A percentile compares a stretch with the other conserved stretches of the same genome.
Conservation (phyloP, 1,140 invertebrate species). For the Catajapyx aquilonaris region DNA sequence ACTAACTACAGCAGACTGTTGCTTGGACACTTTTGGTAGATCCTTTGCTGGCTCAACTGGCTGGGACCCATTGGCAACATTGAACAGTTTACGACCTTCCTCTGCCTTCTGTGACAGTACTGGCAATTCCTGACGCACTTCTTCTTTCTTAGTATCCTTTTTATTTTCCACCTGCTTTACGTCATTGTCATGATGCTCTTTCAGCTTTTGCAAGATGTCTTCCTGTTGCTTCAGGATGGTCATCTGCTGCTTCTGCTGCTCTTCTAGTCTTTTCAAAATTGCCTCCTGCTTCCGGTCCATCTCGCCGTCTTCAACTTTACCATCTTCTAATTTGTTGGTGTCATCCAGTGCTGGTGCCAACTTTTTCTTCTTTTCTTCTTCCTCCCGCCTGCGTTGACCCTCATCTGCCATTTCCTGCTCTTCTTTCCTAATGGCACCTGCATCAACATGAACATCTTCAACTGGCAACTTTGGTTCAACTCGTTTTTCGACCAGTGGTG, state of each 20-base stretch:
- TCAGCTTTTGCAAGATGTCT: not conserved
- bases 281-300: constrained; percentile 2
- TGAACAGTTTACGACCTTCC: too few species aligned
- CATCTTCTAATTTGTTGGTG: not conserved
- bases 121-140: too few species aligned
- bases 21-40: too few species aligned
- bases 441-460: constrained; percentile 1
- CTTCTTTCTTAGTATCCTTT: constrained; percentile 1
- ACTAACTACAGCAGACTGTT: not conserved
- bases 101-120: too few species aligned
- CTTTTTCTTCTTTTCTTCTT: constrained; percentile 1
- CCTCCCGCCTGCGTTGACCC: not conserved
- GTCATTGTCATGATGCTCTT: not conserved
- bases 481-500: too few species aligned
- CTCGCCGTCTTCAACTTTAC: not conserved
- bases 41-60: too few species aligned
- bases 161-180: constrained; percentile 3
- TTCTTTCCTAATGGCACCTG: constrained; percentile 5
- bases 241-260: not conserved
- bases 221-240: not conserved
- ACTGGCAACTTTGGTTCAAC: too few species aligned
- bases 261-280: constrained; percentile 3
- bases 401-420: constrained; percentile 2
- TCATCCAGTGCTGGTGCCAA: not conserved
- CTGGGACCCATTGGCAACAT: too few species aligned